Percentiles rank a stretch among this genome's conserved stretches.
These are phyloP conservation scores for Danaus melanippus DNA, from an alignment of 1,140 invertebrate genomes.

Conservation along the genomic window DNA sequence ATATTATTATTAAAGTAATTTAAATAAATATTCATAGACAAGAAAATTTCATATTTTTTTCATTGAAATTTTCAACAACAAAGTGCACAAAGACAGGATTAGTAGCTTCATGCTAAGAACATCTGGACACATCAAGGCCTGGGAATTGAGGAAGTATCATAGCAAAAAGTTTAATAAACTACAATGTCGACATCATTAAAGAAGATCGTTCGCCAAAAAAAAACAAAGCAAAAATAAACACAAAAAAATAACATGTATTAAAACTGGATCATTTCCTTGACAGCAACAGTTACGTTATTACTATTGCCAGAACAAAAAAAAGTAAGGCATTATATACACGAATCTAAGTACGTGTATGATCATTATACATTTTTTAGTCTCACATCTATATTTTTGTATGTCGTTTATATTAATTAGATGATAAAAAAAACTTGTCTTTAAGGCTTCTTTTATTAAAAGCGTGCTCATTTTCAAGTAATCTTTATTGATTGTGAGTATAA, in stretches of 20 bases:
- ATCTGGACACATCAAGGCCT: conserved; percentile 55
- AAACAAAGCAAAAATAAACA: conserved; percentile 32
- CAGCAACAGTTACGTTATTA: conserved; percentile 35
- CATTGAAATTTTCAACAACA: too few relatives aligned
- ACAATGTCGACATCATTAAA: conserved; percentile 52
- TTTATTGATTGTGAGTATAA: too few relatives aligned
- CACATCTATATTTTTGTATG: too few relatives aligned
- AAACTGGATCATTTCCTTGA: conserved; percentile 50
- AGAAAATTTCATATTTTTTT: too few relatives aligned
- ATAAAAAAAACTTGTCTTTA: too few relatives aligned
- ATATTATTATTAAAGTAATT: too few relatives aligned
- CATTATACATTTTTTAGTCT: conserved; percentile 2
- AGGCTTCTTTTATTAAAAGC: too few relatives aligned
- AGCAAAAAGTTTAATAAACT: conserved; percentile 45
- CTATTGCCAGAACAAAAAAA: conserved; percentile 1
- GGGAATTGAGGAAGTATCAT: conserved; percentile 50
- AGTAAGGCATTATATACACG: conserved; percentile 1
- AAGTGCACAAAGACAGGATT: conserved; percentile 9
- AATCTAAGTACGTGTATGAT: neutral
- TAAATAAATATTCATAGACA: too few relatives aligned
- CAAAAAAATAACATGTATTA: conserved; percentile 38
- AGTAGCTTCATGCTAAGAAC: conserved; percentile 27
- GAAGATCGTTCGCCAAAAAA: conserved; percentile 42
- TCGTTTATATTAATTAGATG: too few relatives aligned
- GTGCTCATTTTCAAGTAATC: too few relatives aligned